Evolutionary conservation across 2,797 vertebrate genomes (phyloP).

Genomic region (Danionella dracula): DNA sequence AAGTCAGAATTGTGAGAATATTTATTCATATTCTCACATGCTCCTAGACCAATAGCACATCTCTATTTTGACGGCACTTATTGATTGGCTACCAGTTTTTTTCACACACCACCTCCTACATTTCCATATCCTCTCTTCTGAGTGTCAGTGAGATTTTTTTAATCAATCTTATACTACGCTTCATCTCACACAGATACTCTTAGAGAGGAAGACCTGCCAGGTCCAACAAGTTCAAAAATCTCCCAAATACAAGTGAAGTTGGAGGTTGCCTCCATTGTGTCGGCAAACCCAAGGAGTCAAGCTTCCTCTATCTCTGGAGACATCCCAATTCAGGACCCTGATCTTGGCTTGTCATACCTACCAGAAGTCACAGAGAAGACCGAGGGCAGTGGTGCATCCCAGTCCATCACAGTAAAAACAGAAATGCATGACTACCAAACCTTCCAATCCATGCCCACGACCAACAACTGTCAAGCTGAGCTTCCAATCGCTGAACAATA

Average conservation of each 20-base stretch:
- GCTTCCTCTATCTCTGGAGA: not conserved
- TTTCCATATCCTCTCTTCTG: too few species aligned
- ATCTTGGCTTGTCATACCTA: not conserved
- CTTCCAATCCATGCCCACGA: not conserved
- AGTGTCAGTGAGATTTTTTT: too few species aligned
- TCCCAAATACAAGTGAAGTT: not conserved
- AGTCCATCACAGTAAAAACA: not conserved
- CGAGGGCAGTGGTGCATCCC: not conserved
- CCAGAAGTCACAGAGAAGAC: not conserved
- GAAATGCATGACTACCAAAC: not conserved
- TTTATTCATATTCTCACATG: too few species aligned
- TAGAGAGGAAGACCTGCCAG: not conserved
- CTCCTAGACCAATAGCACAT: too few species aligned
- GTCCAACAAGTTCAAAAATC: not conserved
- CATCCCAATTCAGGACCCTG: not conserved
- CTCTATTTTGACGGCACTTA: too few species aligned
- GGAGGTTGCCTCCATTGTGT: not conserved
- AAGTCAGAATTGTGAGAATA: too few species aligned
- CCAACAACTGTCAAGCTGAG: not conserved
- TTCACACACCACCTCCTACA: too few species aligned
- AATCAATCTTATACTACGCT: not conserved
- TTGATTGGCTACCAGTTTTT: too few species aligned
- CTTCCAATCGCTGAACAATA: not conserved
- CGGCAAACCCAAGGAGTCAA: not conserved
- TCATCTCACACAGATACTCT: not conserved